These are phyloP conservation scores for Tenthredo scrophulariae DNA, from an alignment of 2,888 invertebrate genomes.

Conservation along the genomic window DNA sequence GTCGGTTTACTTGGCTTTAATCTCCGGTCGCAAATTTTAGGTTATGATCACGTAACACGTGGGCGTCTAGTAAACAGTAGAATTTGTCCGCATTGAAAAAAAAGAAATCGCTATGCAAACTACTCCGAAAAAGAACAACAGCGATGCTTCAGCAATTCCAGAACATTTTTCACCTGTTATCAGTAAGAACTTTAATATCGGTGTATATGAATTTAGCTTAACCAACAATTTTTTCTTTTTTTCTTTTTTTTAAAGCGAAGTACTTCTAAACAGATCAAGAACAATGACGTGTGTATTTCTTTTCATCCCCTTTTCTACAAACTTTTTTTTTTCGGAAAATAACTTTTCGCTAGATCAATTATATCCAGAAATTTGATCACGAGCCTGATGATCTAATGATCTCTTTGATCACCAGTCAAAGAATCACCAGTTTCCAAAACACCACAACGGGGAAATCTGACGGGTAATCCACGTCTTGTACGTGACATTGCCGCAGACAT, in stretches of 20 bases:
- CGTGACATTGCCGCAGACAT: slow-evolving; percentile 81
- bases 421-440: slow-evolving; percentile 61
- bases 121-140: slow-evolving; percentile 43
- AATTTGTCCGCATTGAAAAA: background rate
- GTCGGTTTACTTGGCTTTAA: background rate
- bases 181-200: slow-evolving; percentile 58
- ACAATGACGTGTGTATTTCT: background rate
- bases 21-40: background rate
- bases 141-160: slow-evolving; percentile 1
- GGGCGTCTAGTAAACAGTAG: slow-evolving; percentile 13
- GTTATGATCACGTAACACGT: slow-evolving; percentile 36
- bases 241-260: too few species aligned
- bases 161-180: slow-evolving; percentile 61
- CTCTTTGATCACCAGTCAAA: slow-evolving; percentile 54
- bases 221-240: background rate
- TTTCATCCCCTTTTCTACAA: too few species aligned
- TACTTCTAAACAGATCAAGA: background rate
- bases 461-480: slow-evolving; percentile 80
- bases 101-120: slow-evolving; percentile 36
- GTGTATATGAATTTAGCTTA: background rate
- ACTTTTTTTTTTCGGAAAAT: background rate
- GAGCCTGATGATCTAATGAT: background rate
- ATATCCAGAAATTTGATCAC: background rate
- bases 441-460: slow-evolving; percentile 79
- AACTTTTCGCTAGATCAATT: background rate